Conservation (phyloP, 92 coral and sea anemone genomes). For the Isaurus tuberculatus region DNA sequence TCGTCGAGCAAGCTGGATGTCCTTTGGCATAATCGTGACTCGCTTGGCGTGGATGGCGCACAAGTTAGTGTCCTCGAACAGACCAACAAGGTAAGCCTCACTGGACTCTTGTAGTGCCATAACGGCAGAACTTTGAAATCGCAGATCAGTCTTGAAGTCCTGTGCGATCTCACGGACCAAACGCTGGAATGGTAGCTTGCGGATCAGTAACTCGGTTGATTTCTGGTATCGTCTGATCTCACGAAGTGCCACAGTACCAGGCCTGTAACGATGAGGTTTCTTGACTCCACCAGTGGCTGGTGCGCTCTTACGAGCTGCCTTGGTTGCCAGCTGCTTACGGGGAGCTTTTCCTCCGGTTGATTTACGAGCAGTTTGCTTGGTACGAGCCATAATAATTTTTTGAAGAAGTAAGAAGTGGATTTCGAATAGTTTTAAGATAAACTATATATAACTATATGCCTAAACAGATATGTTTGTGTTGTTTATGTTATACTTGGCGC, state of each 20-base stretch:
- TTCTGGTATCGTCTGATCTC: constrained; percentile 8
- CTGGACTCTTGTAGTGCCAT: constrained; percentile 87
- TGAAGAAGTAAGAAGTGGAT: no score
- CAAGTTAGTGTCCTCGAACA: constrained; percentile 86
- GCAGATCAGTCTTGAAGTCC: constrained; percentile 57
- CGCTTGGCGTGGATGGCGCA: constrained; percentile 92
- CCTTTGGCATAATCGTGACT: constrained; percentile 85
- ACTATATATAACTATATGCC: no score
- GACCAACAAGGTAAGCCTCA: constrained; percentile 84
- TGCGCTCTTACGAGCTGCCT: constrained; percentile 98
- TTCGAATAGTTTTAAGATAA: no score
- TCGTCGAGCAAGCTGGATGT: constrained; percentile 81
- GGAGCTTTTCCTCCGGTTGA: constrained; percentile 99
- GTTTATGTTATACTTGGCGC: no score
- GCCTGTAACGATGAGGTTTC: constrained; percentile 98
- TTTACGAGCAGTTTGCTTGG: constrained; percentile 94
- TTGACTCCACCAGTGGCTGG: constrained; percentile 98
- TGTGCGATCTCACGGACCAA: constrained; percentile 53
- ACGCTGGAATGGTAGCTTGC: not conserved
- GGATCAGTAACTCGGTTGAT: not conserved
- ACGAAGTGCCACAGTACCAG: constrained; percentile 87
- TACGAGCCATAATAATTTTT: constrained; percentile 99
- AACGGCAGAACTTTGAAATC: constrained; percentile 85
- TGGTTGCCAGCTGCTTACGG: constrained; percentile 93
- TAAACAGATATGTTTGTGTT: no score